Base-by-base conservation (phyloP, 1,140 invertebrate genomes). In the Drosophila setifemur region DNA sequence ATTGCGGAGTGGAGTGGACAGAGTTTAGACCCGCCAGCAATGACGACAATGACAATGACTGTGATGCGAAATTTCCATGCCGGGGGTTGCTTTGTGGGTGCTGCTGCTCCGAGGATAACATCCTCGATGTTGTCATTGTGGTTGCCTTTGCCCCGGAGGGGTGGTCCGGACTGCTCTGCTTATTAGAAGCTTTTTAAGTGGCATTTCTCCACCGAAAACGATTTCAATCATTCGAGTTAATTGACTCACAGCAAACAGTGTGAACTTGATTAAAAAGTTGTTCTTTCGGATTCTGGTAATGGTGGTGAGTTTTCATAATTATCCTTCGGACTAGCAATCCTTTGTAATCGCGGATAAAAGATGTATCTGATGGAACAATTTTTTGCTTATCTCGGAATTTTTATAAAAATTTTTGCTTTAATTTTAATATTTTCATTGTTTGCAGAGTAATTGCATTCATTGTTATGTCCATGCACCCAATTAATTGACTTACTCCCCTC, bases 211-310 rank as follows among this genome's bases (percentile, higher is more conserved):
- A 43, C 39, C 39, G 60, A 64, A 71, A 61, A 43, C 48, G 19
- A 53, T 50, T 63, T 67, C 74, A 85, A 78, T 74, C 74, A 74
- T 64, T 77, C 49, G 74, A 47, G 60, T 72, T 79, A 73, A 79
- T 85, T 67, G 33, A 48, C 31, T 55, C 50, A 29, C 61, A 31
- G 29, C 44, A 18, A 40, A 26, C 60, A 43, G 64, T 48, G 64
- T 52, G 60, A 79, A 75, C 70, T 72, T 77, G 57, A 83, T 83
- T 83, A 83, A 79, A 71, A 79, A 81, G 45, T 45, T 57, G 60
- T 60, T 45, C 31, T 54, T 42, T 28, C n/a, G 42, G 26, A 21
- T 18, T 6, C 14, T 16, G 8, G 7, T 7, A 25, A 16, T 1
- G 29, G 25, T 23, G 55, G 25, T 39, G 23, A 7, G 9, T 52